These are phyloP conservation scores for Lycaena phlaeas DNA, from an alignment of 2,888 invertebrate genomes.

Conservation along the genomic window DNA sequence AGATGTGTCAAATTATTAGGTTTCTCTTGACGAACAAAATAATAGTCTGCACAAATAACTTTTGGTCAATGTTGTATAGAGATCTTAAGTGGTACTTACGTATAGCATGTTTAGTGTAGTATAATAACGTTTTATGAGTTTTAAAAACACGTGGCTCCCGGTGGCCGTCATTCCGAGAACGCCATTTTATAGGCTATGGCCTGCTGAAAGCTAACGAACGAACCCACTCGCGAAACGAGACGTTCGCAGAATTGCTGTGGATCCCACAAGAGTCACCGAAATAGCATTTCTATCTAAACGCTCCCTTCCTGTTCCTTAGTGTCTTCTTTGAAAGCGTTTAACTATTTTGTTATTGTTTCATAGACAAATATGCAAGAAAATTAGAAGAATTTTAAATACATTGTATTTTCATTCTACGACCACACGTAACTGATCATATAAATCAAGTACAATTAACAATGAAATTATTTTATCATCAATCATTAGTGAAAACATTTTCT, in stretches of 20 bases:
- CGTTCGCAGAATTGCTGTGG: constrained; percentile 26
- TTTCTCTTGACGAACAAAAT: too few species aligned
- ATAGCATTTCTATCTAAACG: constrained; percentile 18
- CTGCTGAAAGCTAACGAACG: constrained; percentile 61
- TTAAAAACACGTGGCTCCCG: constrained; percentile 42
- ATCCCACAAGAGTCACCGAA: constrained; percentile 17
- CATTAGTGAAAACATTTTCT: too few species aligned
- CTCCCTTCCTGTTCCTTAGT: constrained; percentile 22
- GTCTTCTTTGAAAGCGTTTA: constrained; percentile 10
- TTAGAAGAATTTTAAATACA: too few species aligned
- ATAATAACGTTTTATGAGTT: constrained; percentile 40
- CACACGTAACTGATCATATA: too few species aligned
- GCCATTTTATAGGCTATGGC: constrained; percentile 59
- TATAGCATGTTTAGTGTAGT: constrained; percentile 14
- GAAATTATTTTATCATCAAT: too few species aligned
- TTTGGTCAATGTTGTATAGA: too few species aligned
- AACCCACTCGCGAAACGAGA: constrained; percentile 35
- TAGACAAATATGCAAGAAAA: too few species aligned
- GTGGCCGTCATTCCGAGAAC: constrained; percentile 54
- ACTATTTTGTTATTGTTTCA: constrained; percentile 4
- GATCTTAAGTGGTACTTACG: background rate
- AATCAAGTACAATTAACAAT: too few species aligned
- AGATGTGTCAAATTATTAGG: too few species aligned
- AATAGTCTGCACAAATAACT: too few species aligned
- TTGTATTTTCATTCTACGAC: too few species aligned